A percentile compares a stretch with the other conserved stretches of the same genome.
Conservation (phyloP, 2,797 vertebrate genomes). For the Hydrolagus colliei region DNA sequence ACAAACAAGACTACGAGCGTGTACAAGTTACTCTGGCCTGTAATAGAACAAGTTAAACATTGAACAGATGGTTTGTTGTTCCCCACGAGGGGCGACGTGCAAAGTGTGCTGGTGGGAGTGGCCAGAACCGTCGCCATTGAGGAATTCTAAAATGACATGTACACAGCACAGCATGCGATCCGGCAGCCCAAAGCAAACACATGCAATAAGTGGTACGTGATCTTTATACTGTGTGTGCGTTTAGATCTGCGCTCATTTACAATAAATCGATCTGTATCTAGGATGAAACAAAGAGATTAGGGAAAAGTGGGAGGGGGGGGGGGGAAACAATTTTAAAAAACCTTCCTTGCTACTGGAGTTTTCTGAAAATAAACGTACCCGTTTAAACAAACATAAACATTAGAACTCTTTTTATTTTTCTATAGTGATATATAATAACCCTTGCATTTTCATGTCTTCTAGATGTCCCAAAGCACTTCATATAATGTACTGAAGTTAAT, state of each 20-base stretch:
- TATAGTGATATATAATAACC: too few relatives aligned
- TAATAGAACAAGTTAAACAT: not conserved
- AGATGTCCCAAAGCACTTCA: too few relatives aligned
- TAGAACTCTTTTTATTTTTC: too few relatives aligned
- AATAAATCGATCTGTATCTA: not conserved
- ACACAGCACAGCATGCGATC: conserved; percentile 46
- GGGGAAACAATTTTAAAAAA: too few relatives aligned
- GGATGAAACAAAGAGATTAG: not conserved
- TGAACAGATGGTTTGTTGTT: not conserved
- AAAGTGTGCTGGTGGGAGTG: not conserved
- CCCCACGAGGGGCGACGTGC: not conserved
- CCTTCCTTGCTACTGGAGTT: not conserved
- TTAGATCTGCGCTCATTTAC: too few relatives aligned
- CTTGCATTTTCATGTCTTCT: too few relatives aligned
- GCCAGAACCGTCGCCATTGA: conserved; percentile 63
- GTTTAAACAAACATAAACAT: too few relatives aligned
- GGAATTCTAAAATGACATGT: conserved; percentile 43
- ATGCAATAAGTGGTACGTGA: not conserved
- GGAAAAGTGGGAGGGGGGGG: too few relatives aligned
- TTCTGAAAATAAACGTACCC: not conserved
- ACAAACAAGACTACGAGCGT: not conserved
- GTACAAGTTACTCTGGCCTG: not conserved
- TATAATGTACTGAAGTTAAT: too few relatives aligned
- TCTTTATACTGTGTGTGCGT: not conserved
- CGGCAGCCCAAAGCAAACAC: conserved; percentile 33